A percentile compares a stretch with the other conserved stretches of the same genome.
Evolutionary conservation across 1,140 invertebrate species (phyloP).

Genomic region (Nasonia longicornis): DNA sequence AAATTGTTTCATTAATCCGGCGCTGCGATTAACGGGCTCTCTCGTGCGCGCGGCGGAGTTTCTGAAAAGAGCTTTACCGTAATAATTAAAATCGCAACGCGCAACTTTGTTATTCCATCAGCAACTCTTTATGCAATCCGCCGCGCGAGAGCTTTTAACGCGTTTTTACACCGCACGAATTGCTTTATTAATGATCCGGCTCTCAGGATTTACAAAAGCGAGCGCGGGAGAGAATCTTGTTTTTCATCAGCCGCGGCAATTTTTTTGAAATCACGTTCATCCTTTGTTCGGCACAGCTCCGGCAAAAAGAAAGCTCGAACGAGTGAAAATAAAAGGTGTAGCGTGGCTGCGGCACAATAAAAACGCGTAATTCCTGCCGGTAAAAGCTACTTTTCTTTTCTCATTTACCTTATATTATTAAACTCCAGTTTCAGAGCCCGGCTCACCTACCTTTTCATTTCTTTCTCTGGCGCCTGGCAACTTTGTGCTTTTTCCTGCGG

Average conservation of each 20-base stretch:
- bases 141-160: neutral
- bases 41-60: neutral
- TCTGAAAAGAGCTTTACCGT: neutral
- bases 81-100: neutral
- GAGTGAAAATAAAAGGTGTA: neutral
- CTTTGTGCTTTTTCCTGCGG: slow-evolving; percentile 2
- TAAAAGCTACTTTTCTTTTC: slow-evolving; percentile 26
- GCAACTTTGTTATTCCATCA: neutral
- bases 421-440: slow-evolving; percentile 14
- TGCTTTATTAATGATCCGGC: neutral
- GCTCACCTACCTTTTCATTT: slow-evolving; percentile 12
- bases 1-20: neutral
- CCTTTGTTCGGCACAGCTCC: neutral
- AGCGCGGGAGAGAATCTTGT: neutral
- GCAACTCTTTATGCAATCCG: neutral
- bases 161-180: neutral
- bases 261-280: slow-evolving; percentile 23
- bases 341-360: neutral
- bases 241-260: neutral
- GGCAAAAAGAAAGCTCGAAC: neutral
- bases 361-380: slow-evolving; percentile 11
- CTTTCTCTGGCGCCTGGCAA: neutral
- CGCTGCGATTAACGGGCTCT: neutral
- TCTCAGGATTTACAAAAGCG: neutral
- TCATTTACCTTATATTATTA: slow-evolving; percentile 32